These are phyloP conservation scores for Cyclophora punctaria DNA, from an alignment of 2,888 invertebrate genomes.

Conservation along the genomic window DNA sequence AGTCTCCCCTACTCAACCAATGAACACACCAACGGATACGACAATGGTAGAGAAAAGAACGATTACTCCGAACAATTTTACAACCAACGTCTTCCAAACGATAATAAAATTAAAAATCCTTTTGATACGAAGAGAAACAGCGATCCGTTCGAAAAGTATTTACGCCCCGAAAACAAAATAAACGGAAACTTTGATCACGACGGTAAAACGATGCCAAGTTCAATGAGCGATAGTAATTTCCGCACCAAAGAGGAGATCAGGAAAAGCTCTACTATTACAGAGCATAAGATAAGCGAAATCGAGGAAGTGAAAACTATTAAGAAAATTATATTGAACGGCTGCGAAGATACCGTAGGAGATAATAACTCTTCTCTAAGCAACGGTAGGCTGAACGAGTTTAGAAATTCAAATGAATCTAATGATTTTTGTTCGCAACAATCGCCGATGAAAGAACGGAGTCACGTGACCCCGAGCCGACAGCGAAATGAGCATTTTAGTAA, in stretches of 20 bases:
- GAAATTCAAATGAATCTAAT: constrained; percentile 12
- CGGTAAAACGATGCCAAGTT: constrained; percentile 40
- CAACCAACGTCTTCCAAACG: constrained; percentile 36
- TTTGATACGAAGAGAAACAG: constrained; percentile 51
- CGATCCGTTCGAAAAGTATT: constrained; percentile 57
- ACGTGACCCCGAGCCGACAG: constrained; percentile 26
- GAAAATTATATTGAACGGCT: constrained; percentile 59
- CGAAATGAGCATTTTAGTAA: constrained; percentile 30
- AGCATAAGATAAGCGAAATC: constrained; percentile 58
- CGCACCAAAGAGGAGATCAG: constrained; percentile 50
- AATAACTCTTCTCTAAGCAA: constrained; percentile 11
- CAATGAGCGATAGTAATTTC: constrained; percentile 55
- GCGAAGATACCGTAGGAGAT: constrained; percentile 27
- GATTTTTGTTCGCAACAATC: constrained; percentile 21
- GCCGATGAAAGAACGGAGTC: constrained; percentile 25
- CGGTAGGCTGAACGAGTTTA: constrained; percentile 12
- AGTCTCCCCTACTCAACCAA: constrained; percentile 39
- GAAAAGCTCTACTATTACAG: constrained; percentile 55
- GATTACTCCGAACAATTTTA: constrained; percentile 31
- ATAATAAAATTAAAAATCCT: constrained; percentile 44
- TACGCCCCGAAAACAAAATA: constrained; percentile 35
- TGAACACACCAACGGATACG: constrained; percentile 37
- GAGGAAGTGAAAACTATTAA: constrained; percentile 70
- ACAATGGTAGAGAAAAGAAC: constrained; percentile 27
- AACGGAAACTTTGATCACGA: constrained; percentile 40